phyloP scores from a whole-genome alignment of 2,888 invertebrate species.

The Drosophila melanosoma region DNA sequence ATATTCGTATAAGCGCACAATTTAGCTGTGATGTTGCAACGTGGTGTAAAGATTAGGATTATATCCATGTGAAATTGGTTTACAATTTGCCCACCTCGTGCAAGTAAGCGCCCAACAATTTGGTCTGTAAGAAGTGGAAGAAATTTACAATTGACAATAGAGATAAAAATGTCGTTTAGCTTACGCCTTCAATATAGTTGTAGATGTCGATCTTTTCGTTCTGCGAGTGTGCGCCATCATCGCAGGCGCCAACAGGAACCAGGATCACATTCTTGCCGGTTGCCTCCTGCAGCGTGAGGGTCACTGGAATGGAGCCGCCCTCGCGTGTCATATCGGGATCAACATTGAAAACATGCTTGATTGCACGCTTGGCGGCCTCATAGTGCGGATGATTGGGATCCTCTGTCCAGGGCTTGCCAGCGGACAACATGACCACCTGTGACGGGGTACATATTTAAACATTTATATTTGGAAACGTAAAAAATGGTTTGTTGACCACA shows the following conservation, averaged over 20 bases:
- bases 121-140: slow-evolving; percentile 88
- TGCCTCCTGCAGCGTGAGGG: slow-evolving; percentile 95
- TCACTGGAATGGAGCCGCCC: slow-evolving; percentile 99
- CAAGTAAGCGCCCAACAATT: slow-evolving; percentile 95
- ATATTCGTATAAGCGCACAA: slow-evolving; percentile 26
- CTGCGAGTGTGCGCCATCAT: slow-evolving; percentile 99
- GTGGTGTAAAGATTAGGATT: slow-evolving; percentile 20
- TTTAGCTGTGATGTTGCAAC: slow-evolving; percentile 45
- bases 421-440: slow-evolving; percentile 71
- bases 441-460: too few relatives aligned
- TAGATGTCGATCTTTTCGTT: slow-evolving; percentile 97
- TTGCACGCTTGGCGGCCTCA: slow-evolving; percentile 93
- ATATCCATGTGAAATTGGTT: slow-evolving; percentile 2
- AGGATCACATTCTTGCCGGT: slow-evolving; percentile 97
- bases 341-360: slow-evolving; percentile 92
- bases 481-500: slow-evolving; percentile 17
- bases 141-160: background rate
- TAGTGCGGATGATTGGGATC: slow-evolving; percentile 97
- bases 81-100: slow-evolving; percentile 87
- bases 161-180: background rate
- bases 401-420: slow-evolving; percentile 95
- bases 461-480: background rate
- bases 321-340: slow-evolving; percentile 98
- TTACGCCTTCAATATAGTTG: slow-evolving; percentile 97
- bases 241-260: slow-evolving; percentile 95